Evolutionary conservation across 2,797 vertebrate genomes (phyloP), one percentile per base, ranked within the genome.

Genomic region (Coreius guichenoti): DNA sequence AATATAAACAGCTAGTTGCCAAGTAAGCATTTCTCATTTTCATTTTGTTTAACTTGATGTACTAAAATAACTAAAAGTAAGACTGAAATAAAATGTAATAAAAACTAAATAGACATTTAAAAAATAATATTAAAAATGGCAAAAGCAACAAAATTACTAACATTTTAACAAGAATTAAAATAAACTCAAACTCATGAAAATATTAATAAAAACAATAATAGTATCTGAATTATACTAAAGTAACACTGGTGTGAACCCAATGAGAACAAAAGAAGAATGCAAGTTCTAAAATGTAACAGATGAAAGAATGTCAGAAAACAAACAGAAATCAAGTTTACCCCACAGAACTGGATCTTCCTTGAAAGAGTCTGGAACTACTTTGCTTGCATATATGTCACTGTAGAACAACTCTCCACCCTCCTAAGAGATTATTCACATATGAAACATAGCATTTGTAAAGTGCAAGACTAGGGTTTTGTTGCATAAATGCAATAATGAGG

Each of bases 321-420:
- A 74, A 56, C 23, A 36, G 2, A 74, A 16, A 36, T 36, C 19
- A n/a, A 5, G 31, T 69, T 70, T 93, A 96, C 95, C 93, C 95
- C 95, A 96, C 36, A 96, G 87, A 82, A 94, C 90, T 73, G 92
- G 45, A 86, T 96, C 94, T 85, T 93, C 81, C 88, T 91, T 95
- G 89, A 95, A 91, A 85, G 92, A 89, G 79, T 94, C 93, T 69
- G 94, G 94, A 87, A 95, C 39, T 1, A 91, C 87, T 87, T 93
- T 86, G 88, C 92, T 95, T 67, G 94, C 92, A 17, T 94, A 95
- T 92, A 96, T 93, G 90, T 96, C 95, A 87, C 95, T 96, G 79
- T 92, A 95, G 88, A 94, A 95, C 77, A 96, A 84, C 83, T 96
- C 95, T 21, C 95, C 95, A 63, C 95, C 95, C 3, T 93, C 94